A percentile compares a stretch with the other conserved stretches of the same genome.
These are phyloP conservation scores for Prosopocoilus inquinatus DNA, from an alignment of 2,888 invertebrate species.

Conservation along the genomic window DNA sequence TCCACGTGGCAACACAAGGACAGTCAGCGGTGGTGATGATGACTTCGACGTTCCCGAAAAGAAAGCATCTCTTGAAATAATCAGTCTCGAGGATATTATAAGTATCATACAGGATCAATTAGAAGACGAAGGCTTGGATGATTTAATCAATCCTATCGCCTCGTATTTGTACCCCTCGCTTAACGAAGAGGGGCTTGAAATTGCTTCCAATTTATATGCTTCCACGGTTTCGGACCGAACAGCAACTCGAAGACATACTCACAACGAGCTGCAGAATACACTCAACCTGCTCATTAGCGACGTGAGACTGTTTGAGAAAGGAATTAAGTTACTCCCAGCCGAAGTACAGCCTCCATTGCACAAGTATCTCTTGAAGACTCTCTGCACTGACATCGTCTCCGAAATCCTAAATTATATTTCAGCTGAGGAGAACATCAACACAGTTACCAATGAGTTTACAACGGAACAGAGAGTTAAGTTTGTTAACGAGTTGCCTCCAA, in stretches of 20 bases:
- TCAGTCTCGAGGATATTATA: conserved; percentile 67
- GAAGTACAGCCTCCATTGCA: conserved; percentile 67
- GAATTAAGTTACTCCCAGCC: conserved; percentile 62
- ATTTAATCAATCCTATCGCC: conserved; percentile 68
- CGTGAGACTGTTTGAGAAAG: conserved; percentile 78
- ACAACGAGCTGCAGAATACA: conserved; percentile 79
- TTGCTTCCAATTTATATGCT: conserved; percentile 73
- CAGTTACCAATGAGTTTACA: conserved; percentile 59
- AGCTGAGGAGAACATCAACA: conserved; percentile 66
- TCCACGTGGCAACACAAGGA: conserved; percentile 54
- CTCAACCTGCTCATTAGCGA: conserved; percentile 73
- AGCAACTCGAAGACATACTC: conserved; percentile 71
- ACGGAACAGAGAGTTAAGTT: conserved; percentile 70
- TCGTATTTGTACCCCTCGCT: conserved; percentile 64
- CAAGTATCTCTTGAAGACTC: conserved; percentile 81
- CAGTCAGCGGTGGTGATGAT: conserved; percentile 64
- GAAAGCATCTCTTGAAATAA: conserved; percentile 60
- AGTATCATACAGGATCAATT: conserved; percentile 59
- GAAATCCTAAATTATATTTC: conserved; percentile 78
- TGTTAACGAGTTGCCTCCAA: conserved; percentile 65
- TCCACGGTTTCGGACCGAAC: conserved; percentile 71
- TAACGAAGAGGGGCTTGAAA: conserved; percentile 64
- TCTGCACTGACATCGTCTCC: conserved; percentile 79
- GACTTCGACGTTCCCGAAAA: conserved; percentile 56
- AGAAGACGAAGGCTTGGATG: conserved; percentile 72